Evolutionary conservation across 2,797 vertebrate genomes (phyloP).

Genomic region (Sitta carolinensis): DNA sequence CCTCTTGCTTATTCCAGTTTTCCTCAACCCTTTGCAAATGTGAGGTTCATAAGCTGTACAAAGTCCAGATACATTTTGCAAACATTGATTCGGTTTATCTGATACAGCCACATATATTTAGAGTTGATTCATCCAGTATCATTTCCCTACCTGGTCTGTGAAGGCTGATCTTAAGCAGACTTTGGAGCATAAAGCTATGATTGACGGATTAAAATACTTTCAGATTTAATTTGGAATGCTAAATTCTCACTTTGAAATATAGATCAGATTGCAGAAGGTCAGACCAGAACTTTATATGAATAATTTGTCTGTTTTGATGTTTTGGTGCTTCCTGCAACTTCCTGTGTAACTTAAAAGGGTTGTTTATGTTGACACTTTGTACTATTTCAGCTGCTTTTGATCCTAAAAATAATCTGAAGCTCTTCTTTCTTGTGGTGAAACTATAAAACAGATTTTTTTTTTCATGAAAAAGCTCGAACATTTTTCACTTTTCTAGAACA

Average conservation of each 20-base stretch:
- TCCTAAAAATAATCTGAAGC: neutral
- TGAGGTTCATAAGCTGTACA: neutral
- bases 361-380: neutral
- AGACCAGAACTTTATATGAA: neutral
- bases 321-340: neutral
- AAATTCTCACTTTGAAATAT: neutral
- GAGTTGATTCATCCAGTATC: neutral
- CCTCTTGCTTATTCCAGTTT: neutral
- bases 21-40: neutral
- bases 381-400: neutral
- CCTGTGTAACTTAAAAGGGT: neutral
- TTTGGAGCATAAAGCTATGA: neutral
- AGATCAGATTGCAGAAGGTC: neutral
- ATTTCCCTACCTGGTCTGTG: neutral
- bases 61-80: neutral
- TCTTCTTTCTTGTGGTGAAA: neutral
- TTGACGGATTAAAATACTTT: neutral
- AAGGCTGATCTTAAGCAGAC: neutral
- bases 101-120: accelerated
- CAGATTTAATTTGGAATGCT: neutral
- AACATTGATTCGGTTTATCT: neutral
- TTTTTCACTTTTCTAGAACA: neutral
- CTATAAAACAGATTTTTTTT: neutral
- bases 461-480: neutral
- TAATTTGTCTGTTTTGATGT: neutral